Evolutionary conservation across 2,113 vertebrate species (phyloP).

Genomic region (Chionomys nivalis): DNA sequence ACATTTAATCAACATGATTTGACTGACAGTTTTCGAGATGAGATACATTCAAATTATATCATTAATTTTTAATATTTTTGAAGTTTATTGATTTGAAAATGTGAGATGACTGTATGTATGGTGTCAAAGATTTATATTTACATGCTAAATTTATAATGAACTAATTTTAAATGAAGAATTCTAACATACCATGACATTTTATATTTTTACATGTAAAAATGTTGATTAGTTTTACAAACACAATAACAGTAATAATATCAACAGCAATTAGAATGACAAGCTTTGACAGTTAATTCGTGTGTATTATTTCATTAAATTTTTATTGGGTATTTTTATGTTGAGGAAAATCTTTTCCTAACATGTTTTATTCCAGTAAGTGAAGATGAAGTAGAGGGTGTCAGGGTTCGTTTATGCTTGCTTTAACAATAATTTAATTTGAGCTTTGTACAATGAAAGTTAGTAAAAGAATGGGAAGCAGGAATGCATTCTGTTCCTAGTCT

Average conservation of each 20-base stretch:
- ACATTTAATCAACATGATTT: conserved; percentile 33
- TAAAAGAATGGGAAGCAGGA: not conserved
- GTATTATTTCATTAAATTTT: not conserved
- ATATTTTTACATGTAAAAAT: not conserved
- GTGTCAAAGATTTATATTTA: conserved; percentile 25
- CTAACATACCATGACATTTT: not conserved
- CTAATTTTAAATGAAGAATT: not conserved
- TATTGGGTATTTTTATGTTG: not conserved
- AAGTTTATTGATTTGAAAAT: conserved; percentile 29
- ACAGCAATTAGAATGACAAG: not conserved
- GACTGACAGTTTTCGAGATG: not conserved
- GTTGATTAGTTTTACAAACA: not conserved
- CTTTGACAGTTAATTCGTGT: not conserved
- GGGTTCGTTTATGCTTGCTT: not conserved
- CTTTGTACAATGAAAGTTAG: not conserved
- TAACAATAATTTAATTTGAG: not conserved
- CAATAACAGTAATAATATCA: conserved; percentile 1
- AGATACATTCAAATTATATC: not conserved
- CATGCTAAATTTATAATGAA: not conserved
- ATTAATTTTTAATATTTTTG: conserved; percentile 17
- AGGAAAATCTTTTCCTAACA: not conserved
- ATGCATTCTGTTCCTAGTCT: not conserved
- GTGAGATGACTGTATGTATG: not conserved
- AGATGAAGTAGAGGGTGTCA: not conserved
- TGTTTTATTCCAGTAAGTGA: not conserved